Conservation (phyloP, 2,888 invertebrate genomes). For the Eilema sororculum region DNA sequence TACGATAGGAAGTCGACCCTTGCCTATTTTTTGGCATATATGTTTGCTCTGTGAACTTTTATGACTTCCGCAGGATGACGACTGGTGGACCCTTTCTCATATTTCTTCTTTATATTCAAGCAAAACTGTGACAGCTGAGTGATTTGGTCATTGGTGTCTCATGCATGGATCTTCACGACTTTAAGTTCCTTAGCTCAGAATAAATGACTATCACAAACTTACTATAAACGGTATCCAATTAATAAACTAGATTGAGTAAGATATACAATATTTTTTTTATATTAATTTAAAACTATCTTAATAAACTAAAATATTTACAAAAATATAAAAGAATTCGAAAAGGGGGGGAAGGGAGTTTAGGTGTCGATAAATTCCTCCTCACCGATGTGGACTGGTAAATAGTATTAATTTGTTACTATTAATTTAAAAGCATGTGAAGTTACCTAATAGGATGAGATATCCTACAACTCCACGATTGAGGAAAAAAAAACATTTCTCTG, state of each 20-base stretch:
- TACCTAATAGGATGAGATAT: neutral
- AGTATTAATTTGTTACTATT: constrained; percentile 35
- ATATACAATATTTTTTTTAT: no score
- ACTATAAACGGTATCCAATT: neutral
- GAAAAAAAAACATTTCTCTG: constrained; percentile 28
- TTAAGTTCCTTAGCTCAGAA: neutral
- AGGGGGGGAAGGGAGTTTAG: no score
- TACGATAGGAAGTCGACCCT: constrained; percentile 3
- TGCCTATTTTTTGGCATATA: constrained; percentile 19
- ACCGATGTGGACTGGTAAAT: no score
- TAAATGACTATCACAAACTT: neutral
- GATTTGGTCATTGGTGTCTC: neutral
- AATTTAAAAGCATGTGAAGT: constrained; percentile 35
- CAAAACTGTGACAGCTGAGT: neutral
- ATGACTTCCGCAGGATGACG: constrained; percentile 20
- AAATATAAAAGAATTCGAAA: no score
- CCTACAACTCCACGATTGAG: constrained; percentile 4
- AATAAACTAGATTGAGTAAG: no score
- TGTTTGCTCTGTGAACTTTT: constrained; percentile 19
- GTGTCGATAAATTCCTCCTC: no score
- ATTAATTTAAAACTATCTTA: no score
- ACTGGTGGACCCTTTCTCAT: constrained; percentile 12
- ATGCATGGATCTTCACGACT: neutral
- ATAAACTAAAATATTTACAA: no score
- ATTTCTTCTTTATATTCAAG: neutral